These are phyloP conservation scores for Caenorhabditis zanzibari DNA, from an alignment of 2,888 invertebrate genomes.

Conservation along the genomic window DNA sequence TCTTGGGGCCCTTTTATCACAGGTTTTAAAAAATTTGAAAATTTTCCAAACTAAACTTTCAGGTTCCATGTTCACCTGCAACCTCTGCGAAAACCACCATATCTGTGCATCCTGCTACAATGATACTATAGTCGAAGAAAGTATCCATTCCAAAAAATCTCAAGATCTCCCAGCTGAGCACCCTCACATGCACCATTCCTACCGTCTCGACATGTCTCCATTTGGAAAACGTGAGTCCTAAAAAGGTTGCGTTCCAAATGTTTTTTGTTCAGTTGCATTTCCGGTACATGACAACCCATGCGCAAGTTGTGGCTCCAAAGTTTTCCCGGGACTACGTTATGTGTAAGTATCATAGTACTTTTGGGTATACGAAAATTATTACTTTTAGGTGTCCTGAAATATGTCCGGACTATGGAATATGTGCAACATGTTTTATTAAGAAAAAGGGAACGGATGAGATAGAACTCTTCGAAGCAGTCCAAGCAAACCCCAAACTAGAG, in stretches of 20 bases:
- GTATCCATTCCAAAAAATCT: slow-evolving; percentile 54
- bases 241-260: background rate
- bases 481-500: slow-evolving; percentile 61
- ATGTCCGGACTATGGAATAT: slow-evolving; percentile 66
- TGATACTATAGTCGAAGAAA: slow-evolving; percentile 61
- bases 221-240: slow-evolving; percentile 64
- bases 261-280: slow-evolving; percentile 63
- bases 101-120: slow-evolving; percentile 66
- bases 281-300: slow-evolving; percentile 68
- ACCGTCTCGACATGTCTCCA: slow-evolving; percentile 66
- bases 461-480: slow-evolving; percentile 64
- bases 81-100: slow-evolving; percentile 62
- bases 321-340: slow-evolving; percentile 69
- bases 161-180: slow-evolving; percentile 54
- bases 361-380: too few relatives aligned
- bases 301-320: slow-evolving; percentile 67
- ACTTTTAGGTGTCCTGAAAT: slow-evolving; percentile 64
- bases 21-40: too few relatives aligned
- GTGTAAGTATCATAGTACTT: slow-evolving; percentile 49
- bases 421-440: slow-evolving; percentile 68
- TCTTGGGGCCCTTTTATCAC: too few relatives aligned
- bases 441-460: slow-evolving; percentile 65
- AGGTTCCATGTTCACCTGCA: slow-evolving; percentile 69
- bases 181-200: slow-evolving; percentile 66
- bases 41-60: too few relatives aligned